Evolutionary conservation across 2,888 invertebrate genomes (phyloP), one percentile per base, ranked within the genome.

Genomic region (Acrocera orbiculus): DNA sequence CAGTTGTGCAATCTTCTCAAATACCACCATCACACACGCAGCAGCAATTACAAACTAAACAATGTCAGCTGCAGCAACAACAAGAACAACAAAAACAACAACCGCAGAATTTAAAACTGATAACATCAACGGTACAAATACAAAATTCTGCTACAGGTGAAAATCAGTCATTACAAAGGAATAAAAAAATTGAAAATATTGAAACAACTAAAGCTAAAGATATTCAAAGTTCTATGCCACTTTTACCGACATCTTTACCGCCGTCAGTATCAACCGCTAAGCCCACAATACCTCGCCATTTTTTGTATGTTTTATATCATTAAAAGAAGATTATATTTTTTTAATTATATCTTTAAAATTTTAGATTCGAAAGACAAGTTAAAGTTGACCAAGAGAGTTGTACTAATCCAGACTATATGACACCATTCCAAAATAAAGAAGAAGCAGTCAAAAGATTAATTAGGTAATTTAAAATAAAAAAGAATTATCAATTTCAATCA

Each of bases 381-480:
- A 69, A 70, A 49, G 72, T 73, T 31, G 82, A 83, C 61, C 79
- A 81, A 55, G 70, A 70, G 46, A 75, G 73, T 38, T 80, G 76
- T 31, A 55, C 72, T 16, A 72, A 73, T 52, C 78, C 82, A 2
- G 81, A 83, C 52, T 71, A 73, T 30, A 69, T 71, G 40, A 70
- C 70, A 34, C 77, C 79, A 11, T 83, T 82, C 52, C 61, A 64
- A 39, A 70, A 69, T 46, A 74, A 72, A 46, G 68, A 70, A 39
- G 81, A 83, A 50, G 80, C 81, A 1, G 78, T 78, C 43, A 73
- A 77, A 49, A 64, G 81, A 32, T 61, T 83, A 30, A 67, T 82
- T 35, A 65, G 75, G 44, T 58, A 38, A n/a, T 36, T 40, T 33
- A 19, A 20, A 25, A 22, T 34, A 20, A 9, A 11, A 28, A n/a